These are phyloP conservation scores for Melinaea menophilus DNA, from an alignment of 2,888 invertebrate genomes.

Conservation along the genomic window DNA sequence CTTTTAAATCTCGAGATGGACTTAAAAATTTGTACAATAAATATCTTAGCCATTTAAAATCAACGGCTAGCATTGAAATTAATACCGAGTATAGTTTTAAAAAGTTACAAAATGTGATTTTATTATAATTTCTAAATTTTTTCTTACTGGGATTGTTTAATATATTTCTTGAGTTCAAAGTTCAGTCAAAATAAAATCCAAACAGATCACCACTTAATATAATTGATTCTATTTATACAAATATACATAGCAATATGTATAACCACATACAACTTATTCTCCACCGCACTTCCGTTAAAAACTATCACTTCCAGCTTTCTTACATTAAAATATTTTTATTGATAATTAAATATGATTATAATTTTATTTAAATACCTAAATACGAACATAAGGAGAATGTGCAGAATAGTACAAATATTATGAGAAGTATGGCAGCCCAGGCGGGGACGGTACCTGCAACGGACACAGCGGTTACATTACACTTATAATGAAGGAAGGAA, in stretches of 20 bases:
- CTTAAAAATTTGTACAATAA: too few relatives aligned
- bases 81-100: too few relatives aligned
- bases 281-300: conserved; percentile 51
- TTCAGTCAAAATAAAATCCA: conserved; percentile 28
- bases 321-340: conserved; percentile 37
- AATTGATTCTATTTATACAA: conserved; percentile 68
- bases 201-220: conserved; percentile 62
- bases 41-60: too few relatives aligned
- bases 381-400: conserved; percentile 91
- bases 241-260: conserved; percentile 47
- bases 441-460: conserved; percentile 87
- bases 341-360: conserved; percentile 33
- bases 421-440: conserved; percentile 87
- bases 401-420: conserved; percentile 85
- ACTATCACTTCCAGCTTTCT: conserved; percentile 48
- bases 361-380: conserved; percentile 81
- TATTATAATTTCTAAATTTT: too few relatives aligned
- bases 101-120: too few relatives aligned
- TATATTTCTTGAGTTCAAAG: background rate
- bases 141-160: too few relatives aligned
- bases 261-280: conserved; percentile 45
- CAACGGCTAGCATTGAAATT: too few relatives aligned
- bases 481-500: background rate
- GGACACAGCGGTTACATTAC: background rate
- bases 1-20: too few relatives aligned